Conservation (phyloP, 2,888 invertebrate genomes). For the Lycocerus yunnanus region DNA sequence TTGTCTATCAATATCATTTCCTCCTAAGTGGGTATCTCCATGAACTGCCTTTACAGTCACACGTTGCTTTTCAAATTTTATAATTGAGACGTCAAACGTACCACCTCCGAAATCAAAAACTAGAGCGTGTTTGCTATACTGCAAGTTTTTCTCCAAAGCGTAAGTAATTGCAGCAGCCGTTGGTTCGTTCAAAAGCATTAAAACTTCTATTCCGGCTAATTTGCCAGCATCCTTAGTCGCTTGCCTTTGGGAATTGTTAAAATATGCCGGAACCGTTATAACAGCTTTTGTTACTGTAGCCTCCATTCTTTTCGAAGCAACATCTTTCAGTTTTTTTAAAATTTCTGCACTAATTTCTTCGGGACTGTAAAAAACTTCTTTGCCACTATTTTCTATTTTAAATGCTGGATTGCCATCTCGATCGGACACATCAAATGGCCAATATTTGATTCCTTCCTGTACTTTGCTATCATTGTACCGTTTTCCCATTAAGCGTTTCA, state of each 20-base stretch:
- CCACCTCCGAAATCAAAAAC: neutral
- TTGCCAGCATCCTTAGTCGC: neutral
- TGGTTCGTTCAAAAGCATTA: neutral
- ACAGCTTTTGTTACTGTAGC: neutral
- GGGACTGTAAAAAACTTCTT: neutral
- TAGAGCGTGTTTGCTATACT: neutral
- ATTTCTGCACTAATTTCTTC: neutral
- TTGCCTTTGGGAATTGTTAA: neutral
- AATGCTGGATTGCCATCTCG: neutral
- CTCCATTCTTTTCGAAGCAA: neutral
- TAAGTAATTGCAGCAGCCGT: neutral
- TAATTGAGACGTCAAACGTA: neutral
- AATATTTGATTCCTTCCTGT: neutral
- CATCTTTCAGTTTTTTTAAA: neutral
- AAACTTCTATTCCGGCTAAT: neutral
- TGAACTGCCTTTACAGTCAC: neutral
- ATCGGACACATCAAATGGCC: neutral
- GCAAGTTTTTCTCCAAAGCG: neutral
- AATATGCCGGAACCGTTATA: neutral
- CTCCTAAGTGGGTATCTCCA: neutral
- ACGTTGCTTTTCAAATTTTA: neutral
- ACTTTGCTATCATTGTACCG: neutral
- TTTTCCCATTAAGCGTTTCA: slow-evolving; percentile 56
- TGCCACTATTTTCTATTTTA: neutral
- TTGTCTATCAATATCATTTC: neutral